A percentile compares a stretch with the other conserved stretches of the same genome.
These are phyloP conservation scores for Diadema setosum DNA, from an alignment of 35 echinoderm and acorn worm species.

Conservation along the genomic window DNA sequence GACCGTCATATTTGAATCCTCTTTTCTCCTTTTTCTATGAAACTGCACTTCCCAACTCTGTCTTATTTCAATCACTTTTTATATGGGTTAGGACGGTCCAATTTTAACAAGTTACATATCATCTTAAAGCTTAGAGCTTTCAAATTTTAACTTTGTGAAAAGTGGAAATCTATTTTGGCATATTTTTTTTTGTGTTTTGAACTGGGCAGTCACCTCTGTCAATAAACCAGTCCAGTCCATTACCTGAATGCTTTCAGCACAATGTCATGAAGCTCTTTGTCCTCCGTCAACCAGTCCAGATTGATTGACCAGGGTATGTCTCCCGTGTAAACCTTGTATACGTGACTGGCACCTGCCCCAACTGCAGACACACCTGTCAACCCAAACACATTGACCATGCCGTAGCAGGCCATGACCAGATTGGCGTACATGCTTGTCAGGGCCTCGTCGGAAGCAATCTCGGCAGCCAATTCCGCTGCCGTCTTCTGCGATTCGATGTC, in stretches of 20 bases:
- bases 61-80: no score
- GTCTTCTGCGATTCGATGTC: constrained; percentile 23
- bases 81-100: no score
- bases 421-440: constrained; percentile 87
- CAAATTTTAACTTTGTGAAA: no score
- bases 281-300: constrained; percentile 84
- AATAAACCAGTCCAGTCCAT: no score
- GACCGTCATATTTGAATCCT: no score
- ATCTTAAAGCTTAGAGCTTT: no score
- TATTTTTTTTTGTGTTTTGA: no score
- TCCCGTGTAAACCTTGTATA: constrained; percentile 84
- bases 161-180: no score
- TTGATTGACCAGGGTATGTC: constrained; percentile 85
- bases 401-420: constrained; percentile 73
- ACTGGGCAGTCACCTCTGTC: no score
- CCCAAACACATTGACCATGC: constrained; percentile 63
- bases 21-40: no score
- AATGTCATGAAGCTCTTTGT: constrained; percentile 68
- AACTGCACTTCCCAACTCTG: no score
- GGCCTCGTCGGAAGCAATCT: constrained; percentile 66
- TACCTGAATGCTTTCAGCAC: constrained; percentile 94
- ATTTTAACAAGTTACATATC: no score
- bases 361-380: constrained; percentile 18
- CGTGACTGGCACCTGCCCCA: constrained; percentile 61
- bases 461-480: constrained; percentile 45